Base-by-base conservation (phyloP, 2,113 vertebrate genomes). In the Aphyosemion australe region DNA sequence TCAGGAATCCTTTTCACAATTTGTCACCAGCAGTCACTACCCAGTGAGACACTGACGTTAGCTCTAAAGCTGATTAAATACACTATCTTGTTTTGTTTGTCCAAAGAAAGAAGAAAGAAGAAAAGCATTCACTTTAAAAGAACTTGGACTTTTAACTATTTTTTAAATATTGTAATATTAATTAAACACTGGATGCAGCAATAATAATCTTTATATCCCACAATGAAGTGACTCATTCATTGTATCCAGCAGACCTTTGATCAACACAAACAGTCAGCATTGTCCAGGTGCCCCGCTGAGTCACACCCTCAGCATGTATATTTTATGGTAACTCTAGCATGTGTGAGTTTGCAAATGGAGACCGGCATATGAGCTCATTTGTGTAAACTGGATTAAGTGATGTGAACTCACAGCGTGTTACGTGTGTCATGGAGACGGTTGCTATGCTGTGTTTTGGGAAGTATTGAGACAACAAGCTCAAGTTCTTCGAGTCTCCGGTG, bases 291-390 rank as follows among this genome's bases (percentile, higher is more conserved):
- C 34, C 46, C 20, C 15, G 4, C 6, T 82, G 76, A 81, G 71
- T 83, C 79, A 74, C 2, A 19, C 61, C 26, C 66, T 46, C 47
- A 43, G 50, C 80, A 87, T 89, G 82, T 62, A 86, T 89, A 72
- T 89, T 88, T 88, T 1, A 89, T 88, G 76, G 85, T 75, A 89
- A 88, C 79, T 56, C 42, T 19, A 90, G 79, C 49, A 79, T 66
- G 66, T 61, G 42, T 70, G 67, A 72, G 69, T 18, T 61, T 72
- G 37, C 2, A 0, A 15, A 20, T 15, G 65, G 48, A 68, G 64
- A 50, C 37, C 2, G 12, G n/a, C 39, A 55, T 46, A 37, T 19
- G 53, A 12, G 43, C 53, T 66, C 3, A 11, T 46, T 43, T 34
- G 54, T 74, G 53, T 69, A 7, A 68, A 63, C 46, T 48, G 56